Percentiles rank a stretch among this genome's conserved stretches.
Evolutionary conservation across 2,888 invertebrate genomes (phyloP).

Genomic region (Corythucha ciliata): DNA sequence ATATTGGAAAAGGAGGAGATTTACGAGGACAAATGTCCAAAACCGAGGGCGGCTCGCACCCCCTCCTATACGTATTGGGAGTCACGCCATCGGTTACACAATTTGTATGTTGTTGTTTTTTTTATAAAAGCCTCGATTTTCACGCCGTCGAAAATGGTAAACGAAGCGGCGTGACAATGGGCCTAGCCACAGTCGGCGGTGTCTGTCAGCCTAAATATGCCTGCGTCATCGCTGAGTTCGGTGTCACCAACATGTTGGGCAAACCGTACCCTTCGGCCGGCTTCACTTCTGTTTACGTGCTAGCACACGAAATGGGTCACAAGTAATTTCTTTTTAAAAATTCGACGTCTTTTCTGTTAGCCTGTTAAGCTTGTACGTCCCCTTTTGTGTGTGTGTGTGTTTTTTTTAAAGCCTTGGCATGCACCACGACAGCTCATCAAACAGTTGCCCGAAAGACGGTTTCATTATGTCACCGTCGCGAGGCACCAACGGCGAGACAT

Average conservation of each 20-base stretch:
- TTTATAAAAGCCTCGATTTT: conserved; percentile 54
- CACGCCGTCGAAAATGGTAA: conserved; percentile 59
- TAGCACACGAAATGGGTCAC: conserved; percentile 51
- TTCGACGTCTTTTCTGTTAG: conserved; percentile 11
- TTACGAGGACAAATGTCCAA: no score
- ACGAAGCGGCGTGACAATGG: conserved; percentile 67
- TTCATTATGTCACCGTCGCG: conserved; percentile 74
- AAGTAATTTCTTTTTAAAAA: conserved; percentile 48
- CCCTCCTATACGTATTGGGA: no score
- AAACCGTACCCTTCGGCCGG: conserved; percentile 74
- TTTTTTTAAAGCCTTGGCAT: conserved; percentile 56
- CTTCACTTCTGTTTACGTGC: conserved; percentile 72
- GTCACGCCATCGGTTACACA: no score
- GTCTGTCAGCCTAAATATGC: conserved; percentile 62
- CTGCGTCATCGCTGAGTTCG: conserved; percentile 70
- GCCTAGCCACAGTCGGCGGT: conserved; percentile 69
- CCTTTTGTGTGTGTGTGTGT: conserved; percentile 9
- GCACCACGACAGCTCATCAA: conserved; percentile 68
- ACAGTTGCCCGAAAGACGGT: conserved; percentile 63
- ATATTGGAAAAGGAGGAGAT: no score
- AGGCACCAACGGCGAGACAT: conserved; percentile 62
- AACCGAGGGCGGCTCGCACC: no score
- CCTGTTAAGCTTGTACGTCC: conserved; percentile 3
- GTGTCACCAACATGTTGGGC: conserved; percentile 60
- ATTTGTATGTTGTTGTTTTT: not conserved